Conservation (phyloP, 1,140 invertebrate species). For the Drosophila sulfurigaster region DNA sequence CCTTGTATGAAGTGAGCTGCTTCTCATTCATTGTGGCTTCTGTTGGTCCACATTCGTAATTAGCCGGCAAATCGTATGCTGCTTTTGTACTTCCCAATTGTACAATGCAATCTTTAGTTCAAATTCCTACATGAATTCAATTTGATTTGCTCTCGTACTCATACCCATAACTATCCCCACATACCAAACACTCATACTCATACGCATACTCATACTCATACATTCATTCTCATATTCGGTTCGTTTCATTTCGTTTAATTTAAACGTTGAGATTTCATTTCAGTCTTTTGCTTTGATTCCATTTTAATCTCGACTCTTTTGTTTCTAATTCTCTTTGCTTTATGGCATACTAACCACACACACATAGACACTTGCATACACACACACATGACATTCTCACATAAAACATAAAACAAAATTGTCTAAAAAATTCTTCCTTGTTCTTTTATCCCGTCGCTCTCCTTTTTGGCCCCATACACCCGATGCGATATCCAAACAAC, state of each 20-base stretch:
- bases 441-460: constrained; percentile 14
- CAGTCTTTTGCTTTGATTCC: constrained; percentile 39
- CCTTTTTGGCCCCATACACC: constrained; percentile 11
- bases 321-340: constrained; percentile 50
- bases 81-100: constrained; percentile 51
- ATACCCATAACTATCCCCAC: not conserved
- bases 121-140: constrained; percentile 21
- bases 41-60: constrained; percentile 35
- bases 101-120: constrained; percentile 48
- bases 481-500: constrained; percentile 44
- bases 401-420: constrained; percentile 40
- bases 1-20: constrained; percentile 21
- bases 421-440: constrained; percentile 43
- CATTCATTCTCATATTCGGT: constrained; percentile 33
- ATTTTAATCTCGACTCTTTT: constrained; percentile 65
- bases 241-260: constrained; percentile 56
- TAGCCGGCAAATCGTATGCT: constrained; percentile 35
- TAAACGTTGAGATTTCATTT: constrained; percentile 34
- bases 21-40: constrained; percentile 36
- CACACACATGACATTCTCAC: constrained; percentile 27
- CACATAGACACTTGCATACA: constrained; percentile 9
- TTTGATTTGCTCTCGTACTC: constrained; percentile 34
- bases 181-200: constrained; percentile 5
- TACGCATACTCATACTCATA: constrained; percentile 1
- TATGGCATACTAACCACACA: constrained; percentile 37